Percentiles rank a stretch among this genome's conserved stretches.
phyloP scores from a whole-genome alignment of 2,113 vertebrate species.

The Furnarius figulus region DNA sequence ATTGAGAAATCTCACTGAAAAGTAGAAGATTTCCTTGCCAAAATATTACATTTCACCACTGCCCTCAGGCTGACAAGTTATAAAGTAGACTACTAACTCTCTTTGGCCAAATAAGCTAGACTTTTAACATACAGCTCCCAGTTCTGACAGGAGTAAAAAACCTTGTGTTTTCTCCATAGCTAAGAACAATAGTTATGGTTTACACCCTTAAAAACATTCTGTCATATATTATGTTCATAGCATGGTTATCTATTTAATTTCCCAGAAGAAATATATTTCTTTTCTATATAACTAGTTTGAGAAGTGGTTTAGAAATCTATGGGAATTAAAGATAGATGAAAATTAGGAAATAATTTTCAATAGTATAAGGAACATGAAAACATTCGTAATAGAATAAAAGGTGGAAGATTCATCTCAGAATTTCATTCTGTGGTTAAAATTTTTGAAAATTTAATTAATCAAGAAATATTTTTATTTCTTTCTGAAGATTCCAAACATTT shows the following conservation, averaged over 20 bases:
- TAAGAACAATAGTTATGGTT: neutral
- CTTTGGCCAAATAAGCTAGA: neutral
- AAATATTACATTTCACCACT: neutral
- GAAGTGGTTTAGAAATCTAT: neutral
- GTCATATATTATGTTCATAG: neutral
- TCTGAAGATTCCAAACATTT: neutral
- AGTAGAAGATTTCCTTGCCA: neutral
- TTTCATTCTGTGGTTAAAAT: neutral
- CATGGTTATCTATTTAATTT: neutral
- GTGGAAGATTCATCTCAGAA: neutral
- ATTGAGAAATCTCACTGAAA: neutral
- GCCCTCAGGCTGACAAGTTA: neutral
- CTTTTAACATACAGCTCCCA: neutral
- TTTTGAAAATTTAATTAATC: neutral
- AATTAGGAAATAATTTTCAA: neutral
- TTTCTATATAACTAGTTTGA: neutral
- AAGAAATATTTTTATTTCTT: neutral
- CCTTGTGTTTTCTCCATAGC: neutral
- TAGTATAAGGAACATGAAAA: neutral
- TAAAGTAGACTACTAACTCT: neutral
- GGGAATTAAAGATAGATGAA: neutral
- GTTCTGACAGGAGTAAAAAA: neutral
- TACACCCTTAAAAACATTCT: neutral
- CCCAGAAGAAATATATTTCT: neutral
- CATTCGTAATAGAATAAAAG: neutral